Conservation (phyloP, 2,888 invertebrate genomes). For the Ctena decussata region DNA sequence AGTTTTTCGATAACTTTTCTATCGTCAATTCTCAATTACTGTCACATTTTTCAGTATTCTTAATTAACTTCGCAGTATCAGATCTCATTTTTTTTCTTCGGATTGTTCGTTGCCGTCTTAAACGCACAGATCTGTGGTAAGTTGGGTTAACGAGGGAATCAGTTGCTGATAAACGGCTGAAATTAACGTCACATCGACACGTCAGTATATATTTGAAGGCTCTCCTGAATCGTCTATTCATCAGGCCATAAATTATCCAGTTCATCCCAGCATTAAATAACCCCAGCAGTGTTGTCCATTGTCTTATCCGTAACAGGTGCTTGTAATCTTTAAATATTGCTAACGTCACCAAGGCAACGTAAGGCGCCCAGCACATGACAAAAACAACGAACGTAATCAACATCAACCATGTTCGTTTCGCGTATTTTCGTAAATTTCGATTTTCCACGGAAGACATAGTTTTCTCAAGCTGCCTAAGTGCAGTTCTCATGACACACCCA, state of each 20-base stretch:
- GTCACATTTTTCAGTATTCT: too few relatives aligned
- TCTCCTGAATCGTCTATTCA: conserved; percentile 23
- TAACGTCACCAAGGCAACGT: neutral
- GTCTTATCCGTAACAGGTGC: neutral
- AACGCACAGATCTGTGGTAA: neutral
- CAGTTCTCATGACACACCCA: neutral
- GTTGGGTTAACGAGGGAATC: neutral
- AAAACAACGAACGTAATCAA: neutral
- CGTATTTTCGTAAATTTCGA: neutral
- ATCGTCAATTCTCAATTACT: too few relatives aligned
- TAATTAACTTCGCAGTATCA: too few relatives aligned
- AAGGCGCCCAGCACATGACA: conserved; percentile 5
- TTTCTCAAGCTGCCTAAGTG: neutral
- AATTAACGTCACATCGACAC: conserved; percentile 2
- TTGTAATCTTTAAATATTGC: neutral
- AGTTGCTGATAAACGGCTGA: neutral
- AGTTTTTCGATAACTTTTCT: too few relatives aligned
- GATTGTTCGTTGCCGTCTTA: neutral
- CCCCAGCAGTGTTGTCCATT: conserved; percentile 9
- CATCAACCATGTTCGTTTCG: conserved; percentile 6
- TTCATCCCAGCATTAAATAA: conserved; percentile 35
- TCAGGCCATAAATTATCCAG: conserved; percentile 39
- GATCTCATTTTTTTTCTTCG: too few relatives aligned
- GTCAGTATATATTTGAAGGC: conserved; percentile 24
- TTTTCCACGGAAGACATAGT: neutral